phyloP scores from a whole-genome alignment of 2,113 vertebrate genomes.

The Tragelaphus imberbis region DNA sequence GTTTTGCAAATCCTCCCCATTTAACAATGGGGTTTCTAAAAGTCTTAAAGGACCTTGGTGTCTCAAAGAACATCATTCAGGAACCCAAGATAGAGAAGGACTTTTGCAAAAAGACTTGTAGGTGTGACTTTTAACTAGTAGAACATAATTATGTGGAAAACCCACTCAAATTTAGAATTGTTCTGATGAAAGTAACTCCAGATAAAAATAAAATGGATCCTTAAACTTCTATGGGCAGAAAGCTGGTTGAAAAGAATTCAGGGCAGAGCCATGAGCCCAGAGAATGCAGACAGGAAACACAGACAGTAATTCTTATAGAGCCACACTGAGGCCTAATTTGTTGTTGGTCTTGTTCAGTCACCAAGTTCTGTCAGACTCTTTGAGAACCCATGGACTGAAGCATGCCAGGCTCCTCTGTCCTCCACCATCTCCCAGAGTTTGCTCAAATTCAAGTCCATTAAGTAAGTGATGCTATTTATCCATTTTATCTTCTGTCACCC shows the following conservation, averaged over 20 bases:
- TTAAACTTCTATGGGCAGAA: neutral
- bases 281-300: neutral
- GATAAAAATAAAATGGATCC: neutral
- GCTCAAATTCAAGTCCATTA: neutral
- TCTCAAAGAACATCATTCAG: neutral
- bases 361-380: neutral
- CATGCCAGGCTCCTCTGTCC: neutral
- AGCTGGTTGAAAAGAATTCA: neutral
- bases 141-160: neutral
- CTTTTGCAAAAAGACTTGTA: neutral
- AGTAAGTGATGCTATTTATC: neutral
- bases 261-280: neutral
- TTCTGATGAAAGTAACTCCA: neutral
- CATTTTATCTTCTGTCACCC: neutral
- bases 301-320: neutral
- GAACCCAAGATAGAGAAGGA: neutral
- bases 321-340: neutral
- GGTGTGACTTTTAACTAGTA: neutral
- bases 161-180: neutral
- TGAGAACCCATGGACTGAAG: neutral
- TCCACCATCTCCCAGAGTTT: neutral
- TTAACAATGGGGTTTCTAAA: neutral
- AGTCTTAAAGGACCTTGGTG: neutral
- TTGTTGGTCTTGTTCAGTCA: neutral
- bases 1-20: neutral